phyloP scores from a whole-genome alignment of 2,797 vertebrate genomes.

The Clarias laeviceps region DNA sequence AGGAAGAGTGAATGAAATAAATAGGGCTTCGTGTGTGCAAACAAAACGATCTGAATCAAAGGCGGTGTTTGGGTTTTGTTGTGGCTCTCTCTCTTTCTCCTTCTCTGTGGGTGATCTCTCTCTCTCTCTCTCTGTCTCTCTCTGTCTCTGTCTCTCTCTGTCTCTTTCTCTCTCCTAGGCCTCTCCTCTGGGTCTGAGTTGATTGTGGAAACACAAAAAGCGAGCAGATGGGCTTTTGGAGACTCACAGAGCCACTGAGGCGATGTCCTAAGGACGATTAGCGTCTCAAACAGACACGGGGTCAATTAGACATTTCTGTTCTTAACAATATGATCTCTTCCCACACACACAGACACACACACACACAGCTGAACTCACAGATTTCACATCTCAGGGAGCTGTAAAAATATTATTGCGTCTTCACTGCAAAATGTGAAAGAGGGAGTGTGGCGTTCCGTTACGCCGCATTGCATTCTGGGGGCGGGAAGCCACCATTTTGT shows the following conservation, averaged over 20 bases:
- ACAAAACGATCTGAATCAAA: constrained; percentile 85
- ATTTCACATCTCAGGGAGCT: constrained; percentile 70
- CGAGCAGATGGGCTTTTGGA: constrained; percentile 84
- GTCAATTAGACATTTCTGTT: constrained; percentile 53
- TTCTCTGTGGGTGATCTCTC: constrained; percentile 14
- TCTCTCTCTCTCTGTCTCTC: neutral
- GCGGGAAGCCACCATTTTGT: neutral
- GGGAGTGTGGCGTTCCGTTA: constrained; percentile 12
- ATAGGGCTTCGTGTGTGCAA: constrained; percentile 86
- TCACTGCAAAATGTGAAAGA: neutral
- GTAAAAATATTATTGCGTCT: constrained; percentile 21
- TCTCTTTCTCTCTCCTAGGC: constrained; percentile 65
- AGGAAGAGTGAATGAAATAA: constrained; percentile 39
- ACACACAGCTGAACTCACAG: constrained; percentile 13
- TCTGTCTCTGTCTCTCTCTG: neutral
- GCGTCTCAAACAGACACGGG: constrained; percentile 40
- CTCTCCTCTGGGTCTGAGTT: constrained; percentile 73
- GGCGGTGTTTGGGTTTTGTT: constrained; percentile 78
- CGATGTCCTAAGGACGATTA: constrained; percentile 46
- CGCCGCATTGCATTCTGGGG: constrained; percentile 13
- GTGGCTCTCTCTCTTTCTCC: constrained; percentile 61
- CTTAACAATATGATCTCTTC: constrained; percentile 21
- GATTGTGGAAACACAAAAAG: constrained; percentile 79
- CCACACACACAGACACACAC: neutral
- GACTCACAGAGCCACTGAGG: constrained; percentile 63